A percentile compares a stretch with the other conserved stretches of the same genome.
phyloP scores from a whole-genome alignment of 2,113 vertebrate genomes.

The Sprattus sprattus region DNA sequence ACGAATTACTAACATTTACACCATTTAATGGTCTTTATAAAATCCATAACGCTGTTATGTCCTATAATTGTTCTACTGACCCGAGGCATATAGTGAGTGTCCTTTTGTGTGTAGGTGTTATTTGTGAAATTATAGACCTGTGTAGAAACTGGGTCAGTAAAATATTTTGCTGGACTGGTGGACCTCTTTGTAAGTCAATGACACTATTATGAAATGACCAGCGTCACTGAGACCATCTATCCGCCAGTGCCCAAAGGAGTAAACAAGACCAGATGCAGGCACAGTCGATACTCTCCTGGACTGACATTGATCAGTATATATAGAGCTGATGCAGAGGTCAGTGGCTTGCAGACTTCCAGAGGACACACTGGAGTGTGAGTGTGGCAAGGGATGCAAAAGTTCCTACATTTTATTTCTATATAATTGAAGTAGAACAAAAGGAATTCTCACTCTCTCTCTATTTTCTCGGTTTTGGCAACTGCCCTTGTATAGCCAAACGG shows the following conservation, averaged over 20 bases:
- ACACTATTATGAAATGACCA: slow-evolving; percentile 15
- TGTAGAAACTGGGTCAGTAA: slow-evolving; percentile 17
- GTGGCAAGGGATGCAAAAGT: background rate
- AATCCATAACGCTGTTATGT: background rate
- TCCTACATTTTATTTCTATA: background rate
- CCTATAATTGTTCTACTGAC: background rate
- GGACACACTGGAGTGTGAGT: background rate
- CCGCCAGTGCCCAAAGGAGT: background rate
- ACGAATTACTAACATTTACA: background rate
- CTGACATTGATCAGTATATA: slow-evolving; percentile 49
- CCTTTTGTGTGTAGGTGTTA: background rate
- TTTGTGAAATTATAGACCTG: background rate
- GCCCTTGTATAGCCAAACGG: background rate
- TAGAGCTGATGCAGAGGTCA: slow-evolving; percentile 36
- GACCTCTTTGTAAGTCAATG: background rate
- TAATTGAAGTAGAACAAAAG: background rate
- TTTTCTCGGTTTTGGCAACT: background rate
- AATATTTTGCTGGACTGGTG: background rate
- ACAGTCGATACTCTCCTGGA: slow-evolving; percentile 36
- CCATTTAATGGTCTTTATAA: background rate
- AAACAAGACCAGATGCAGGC: slow-evolving; percentile 23
- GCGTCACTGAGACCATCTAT: background rate
- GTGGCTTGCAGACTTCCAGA: background rate
- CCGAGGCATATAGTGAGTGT: background rate
- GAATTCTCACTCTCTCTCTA: background rate